phyloP scores from a whole-genome alignment of 2,888 invertebrate species.

The Caenorhabditis virilis region DNA sequence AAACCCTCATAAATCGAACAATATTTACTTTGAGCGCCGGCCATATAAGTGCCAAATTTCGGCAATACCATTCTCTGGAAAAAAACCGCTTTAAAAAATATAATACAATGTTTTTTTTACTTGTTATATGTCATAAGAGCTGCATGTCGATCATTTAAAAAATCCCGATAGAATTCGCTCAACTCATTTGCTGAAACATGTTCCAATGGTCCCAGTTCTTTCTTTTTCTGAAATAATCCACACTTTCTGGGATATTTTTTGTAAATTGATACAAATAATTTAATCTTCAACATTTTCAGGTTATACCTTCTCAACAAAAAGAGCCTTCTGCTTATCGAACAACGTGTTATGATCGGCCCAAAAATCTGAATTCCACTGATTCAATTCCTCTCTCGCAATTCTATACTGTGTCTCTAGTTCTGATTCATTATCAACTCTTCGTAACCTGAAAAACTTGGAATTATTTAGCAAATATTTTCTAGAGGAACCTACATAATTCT shows the following conservation, averaged over 20 bases:
- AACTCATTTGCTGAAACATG: constrained; percentile 62
- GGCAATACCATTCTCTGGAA: constrained; percentile 65
- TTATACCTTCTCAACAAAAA: constrained; percentile 45
- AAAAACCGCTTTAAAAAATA: not conserved
- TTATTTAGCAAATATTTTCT: constrained; percentile 6
- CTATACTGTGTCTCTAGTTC: constrained; percentile 55
- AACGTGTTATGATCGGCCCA: constrained; percentile 61
- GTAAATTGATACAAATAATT: not conserved
- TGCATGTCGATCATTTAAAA: constrained; percentile 54
- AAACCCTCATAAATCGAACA: constrained; percentile 51
- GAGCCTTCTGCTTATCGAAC: constrained; percentile 51
- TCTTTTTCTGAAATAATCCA: constrained; percentile 56
- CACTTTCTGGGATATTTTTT: no score
- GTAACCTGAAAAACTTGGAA: constrained; percentile 37
- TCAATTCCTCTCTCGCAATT: constrained; percentile 56
- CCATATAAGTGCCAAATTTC: constrained; percentile 62
- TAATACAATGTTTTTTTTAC: constrained; percentile 24
- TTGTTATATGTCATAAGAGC: constrained; percentile 58
- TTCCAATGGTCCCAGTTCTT: constrained; percentile 52
- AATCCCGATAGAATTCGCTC: constrained; percentile 61
- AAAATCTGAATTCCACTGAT: constrained; percentile 64
- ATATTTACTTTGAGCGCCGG: constrained; percentile 64
- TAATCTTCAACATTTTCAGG: not conserved
- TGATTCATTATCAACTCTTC: constrained; percentile 58
- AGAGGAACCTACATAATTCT: constrained; percentile 49